Evolutionary conservation across 2,113 vertebrate genomes (phyloP), one percentile per base, ranked within the genome.

Genomic region (Charina bottae): DNA sequence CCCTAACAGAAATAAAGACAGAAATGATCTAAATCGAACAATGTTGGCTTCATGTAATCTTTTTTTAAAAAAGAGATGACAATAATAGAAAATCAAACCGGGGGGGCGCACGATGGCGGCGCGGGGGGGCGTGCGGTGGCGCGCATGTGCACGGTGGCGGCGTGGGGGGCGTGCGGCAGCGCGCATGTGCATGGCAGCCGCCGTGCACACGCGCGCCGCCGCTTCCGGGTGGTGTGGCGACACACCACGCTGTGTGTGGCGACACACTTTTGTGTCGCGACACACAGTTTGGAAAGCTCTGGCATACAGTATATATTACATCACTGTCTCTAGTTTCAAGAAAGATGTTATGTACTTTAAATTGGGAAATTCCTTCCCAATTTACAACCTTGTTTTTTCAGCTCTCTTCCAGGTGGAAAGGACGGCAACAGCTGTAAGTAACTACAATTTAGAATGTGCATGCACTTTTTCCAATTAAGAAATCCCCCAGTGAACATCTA

Each of bases 1-100:
- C 17, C 99, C 99, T 99, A 96, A 85, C 24, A 62, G 26, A 90
- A 94, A 92, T 5, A n/a, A 92, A 64, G 90, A 78, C 2, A 19
- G 88, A 93, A 92, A 1, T 2, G 59, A 24, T 90, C 59, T 13
- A 56, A 93, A 88, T 90, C 83, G 56, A 93, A 83, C 23, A 78
- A 55, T 64, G 90, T 91, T 42, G 42, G 0, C 88, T 93, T 68
- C 58, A 92, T 84, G 37, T 24, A 55, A 87, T 89, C 88, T 90
- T 12, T 56, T 59, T 78, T 24, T 6, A 89, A 92, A 59, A 42
- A 90, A 89, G 85, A 89, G 53, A 90, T 86, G 78, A 13, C 28
- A 87, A 91, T 33, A 2, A 78, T 88, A 49, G 49, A 53, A 64
- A 6, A 49, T 49, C 23, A n/a, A n/a, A n/a, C n/a, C n/a, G n/a